These are phyloP conservation scores for Alitta virens DNA, from an alignment of 2,888 invertebrate genomes.

Conservation along the genomic window DNA sequence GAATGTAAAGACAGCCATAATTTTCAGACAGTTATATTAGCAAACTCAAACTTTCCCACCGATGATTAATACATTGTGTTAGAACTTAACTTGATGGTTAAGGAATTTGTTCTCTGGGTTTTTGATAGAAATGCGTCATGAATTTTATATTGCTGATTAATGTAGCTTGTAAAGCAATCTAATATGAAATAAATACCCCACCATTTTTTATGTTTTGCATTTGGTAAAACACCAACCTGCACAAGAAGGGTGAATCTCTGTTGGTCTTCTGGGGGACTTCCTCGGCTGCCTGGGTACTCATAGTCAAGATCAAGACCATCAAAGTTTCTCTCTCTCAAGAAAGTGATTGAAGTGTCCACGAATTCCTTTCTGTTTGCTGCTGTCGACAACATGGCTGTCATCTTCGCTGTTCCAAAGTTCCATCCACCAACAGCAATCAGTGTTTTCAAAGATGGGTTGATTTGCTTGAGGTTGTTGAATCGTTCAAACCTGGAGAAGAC, in stretches of 20 bases:
- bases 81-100: too few species aligned
- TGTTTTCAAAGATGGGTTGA: conserved; percentile 71
- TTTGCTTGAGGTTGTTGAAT: conserved; percentile 67
- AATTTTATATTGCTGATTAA: too few species aligned
- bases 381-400: conserved; percentile 40
- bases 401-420: conserved; percentile 79
- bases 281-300: conserved; percentile 73
- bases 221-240: conserved; percentile 34
- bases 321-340: conserved; percentile 63
- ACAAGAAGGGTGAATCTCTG: conserved; percentile 36
- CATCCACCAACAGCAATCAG: conserved; percentile 89
- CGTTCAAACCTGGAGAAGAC: conserved; percentile 72
- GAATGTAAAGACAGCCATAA: too few species aligned
- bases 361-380: conserved; percentile 35
- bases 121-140: too few species aligned
- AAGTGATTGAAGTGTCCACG: conserved; percentile 34
- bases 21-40: too few species aligned
- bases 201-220: too few species aligned
- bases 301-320: conserved; percentile 87
- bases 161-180: too few species aligned
- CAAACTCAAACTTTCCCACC: too few species aligned
- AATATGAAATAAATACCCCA: too few species aligned
- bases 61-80: too few species aligned
- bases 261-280: conserved; percentile 46
- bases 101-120: too few species aligned